These are phyloP conservation scores for Drosophila simulans DNA, from an alignment of 1,140 invertebrate genomes.

Conservation along the genomic window DNA sequence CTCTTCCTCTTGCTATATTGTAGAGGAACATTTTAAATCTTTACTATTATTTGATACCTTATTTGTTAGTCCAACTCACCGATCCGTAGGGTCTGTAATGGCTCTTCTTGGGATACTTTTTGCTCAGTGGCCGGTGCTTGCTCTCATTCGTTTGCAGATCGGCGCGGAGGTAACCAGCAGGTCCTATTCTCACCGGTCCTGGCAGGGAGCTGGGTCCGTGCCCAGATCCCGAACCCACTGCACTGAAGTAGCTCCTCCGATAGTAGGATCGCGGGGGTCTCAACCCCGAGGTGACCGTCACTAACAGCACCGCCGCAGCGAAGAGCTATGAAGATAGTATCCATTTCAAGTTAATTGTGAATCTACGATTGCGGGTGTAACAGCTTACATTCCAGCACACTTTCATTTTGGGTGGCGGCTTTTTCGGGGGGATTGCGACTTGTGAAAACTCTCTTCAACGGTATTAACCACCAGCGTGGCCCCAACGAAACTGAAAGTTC, in stretches of 20 bases:
- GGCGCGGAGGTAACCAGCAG: constrained; percentile 42
- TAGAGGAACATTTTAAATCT: no score
- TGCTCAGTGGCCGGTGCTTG: constrained; percentile 64
- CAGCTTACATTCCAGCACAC: constrained; percentile 68
- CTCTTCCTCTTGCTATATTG: constrained; percentile 65
- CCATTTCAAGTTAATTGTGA: not conserved
- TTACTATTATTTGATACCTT: no score
- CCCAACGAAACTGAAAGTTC: constrained; percentile 84
- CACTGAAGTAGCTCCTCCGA: constrained; percentile 61
- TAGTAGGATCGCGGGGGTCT: constrained; percentile 60
- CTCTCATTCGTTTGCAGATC: constrained; percentile 75
- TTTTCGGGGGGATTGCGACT: constrained; percentile 11
- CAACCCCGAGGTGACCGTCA: constrained; percentile 26
- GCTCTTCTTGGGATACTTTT: constrained; percentile 72
- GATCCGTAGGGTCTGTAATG: constrained; percentile 69
- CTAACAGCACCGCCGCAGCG: constrained; percentile 48
- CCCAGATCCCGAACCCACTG: constrained; percentile 16
- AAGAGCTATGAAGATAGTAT: constrained; percentile 38
- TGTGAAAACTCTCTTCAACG: constrained; percentile 13
- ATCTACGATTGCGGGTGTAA: not conserved
- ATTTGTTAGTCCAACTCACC: constrained; percentile 42
- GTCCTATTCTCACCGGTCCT: constrained; percentile 48
- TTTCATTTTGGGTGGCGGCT: constrained; percentile 51
- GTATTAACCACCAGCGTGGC: constrained; percentile 63
- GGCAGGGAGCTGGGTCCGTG: constrained; percentile 39